Base-by-base conservation (phyloP, 1,140 invertebrate species). In the Macrocentrus cingulum region DNA sequence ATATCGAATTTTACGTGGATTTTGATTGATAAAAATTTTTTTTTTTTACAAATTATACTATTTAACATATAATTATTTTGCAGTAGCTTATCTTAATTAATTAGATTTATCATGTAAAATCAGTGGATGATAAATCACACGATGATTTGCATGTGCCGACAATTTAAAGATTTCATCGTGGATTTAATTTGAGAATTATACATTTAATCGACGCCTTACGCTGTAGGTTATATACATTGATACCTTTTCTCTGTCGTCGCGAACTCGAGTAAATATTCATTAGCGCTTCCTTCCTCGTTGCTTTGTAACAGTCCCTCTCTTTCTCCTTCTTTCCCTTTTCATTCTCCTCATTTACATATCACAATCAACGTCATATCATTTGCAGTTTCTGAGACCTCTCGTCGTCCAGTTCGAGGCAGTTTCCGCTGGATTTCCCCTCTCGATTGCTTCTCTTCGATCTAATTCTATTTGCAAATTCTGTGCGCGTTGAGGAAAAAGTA, bases 161-260 rank as follows among this genome's bases (percentile, higher is more conserved):
- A 74, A 65, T 75, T 74, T 70, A 74, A 68, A 64, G 66, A 72
- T 75, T 74, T 70, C 65, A 72, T 73, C 63, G 66, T 42, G 56
- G 46, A 58, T 69, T 73, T 74, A 72, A 77, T 78, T 77, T 66
- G 71, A 77, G 69, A 78, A 77, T 77, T 78, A 78, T 78, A 74
- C 76, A 63, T 75, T 74, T 72, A 74, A 78, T 78, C 70, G 75
- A 59, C 63, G 66, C 58, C 57, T 62, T 50, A 56, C 9, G 9
- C 25, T 29, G 9, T 29, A 29, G 25, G 25, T 29, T 29, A 29
- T 29, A 29, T 29, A 29, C 57, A 66, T 65, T 63, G 65, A 69
- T 72, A 64, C 61, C 61, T 64, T 63, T 69, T 67, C 59, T 65
- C 54, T 53, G 34, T 59, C 57, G 42, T 48, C 25, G 32, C 39